Conservation (phyloP, 1,140 invertebrate species). For the Hyposmocoma kahamanoa region DNA sequence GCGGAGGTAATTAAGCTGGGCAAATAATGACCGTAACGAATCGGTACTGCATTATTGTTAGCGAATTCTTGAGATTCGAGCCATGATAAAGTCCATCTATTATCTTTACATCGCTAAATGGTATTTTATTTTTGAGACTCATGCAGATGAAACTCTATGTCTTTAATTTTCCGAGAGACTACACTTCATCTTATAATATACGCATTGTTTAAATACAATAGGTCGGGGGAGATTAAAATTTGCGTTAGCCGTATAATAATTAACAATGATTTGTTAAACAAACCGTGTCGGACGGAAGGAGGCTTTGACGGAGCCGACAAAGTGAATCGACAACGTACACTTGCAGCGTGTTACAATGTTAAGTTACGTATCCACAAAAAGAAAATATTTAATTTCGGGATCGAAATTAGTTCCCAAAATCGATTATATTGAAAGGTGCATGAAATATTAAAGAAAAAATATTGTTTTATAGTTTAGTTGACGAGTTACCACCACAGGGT, state of each 20-base stretch:
- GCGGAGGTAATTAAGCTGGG: conserved; percentile 60
- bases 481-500: too few species aligned
- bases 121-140: conserved; percentile 8
- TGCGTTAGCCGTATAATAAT: conserved; percentile 25
- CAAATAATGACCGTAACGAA: conserved; percentile 59
- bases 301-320: conserved; percentile 44
- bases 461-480: too few species aligned
- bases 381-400: too few species aligned
- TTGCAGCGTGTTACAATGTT: conserved; percentile 1
- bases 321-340: conserved; percentile 6
- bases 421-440: too few species aligned
- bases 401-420: too few species aligned
- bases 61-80: conserved; percentile 8
- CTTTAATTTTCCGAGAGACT: too few species aligned
- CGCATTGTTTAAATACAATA: not conserved
- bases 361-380: too few species aligned
- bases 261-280: conserved; percentile 52
- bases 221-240: conserved; percentile 18
- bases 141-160: too few species aligned
- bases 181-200: not conserved
- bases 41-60: conserved; percentile 32
- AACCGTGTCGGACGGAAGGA: conserved; percentile 25
- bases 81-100: not conserved
- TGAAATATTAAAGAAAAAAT: too few species aligned
- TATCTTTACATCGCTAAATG: conserved; percentile 12